Base-by-base conservation (phyloP, 2,888 invertebrate genomes). In the Tiliacea citrago region DNA sequence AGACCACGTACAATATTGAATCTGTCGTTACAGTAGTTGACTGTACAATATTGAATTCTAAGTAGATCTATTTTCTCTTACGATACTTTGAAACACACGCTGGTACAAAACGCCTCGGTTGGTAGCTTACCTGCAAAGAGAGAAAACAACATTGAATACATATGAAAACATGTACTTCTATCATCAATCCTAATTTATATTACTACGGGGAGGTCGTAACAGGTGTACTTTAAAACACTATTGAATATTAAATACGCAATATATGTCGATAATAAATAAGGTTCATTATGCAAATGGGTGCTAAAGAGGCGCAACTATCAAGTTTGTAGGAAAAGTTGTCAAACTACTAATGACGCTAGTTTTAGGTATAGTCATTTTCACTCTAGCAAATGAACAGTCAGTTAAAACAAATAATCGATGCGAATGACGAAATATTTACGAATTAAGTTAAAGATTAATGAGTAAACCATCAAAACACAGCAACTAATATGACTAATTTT, bases 101-200 rank as follows among this genome's bases (percentile, higher is more conserved):
- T 29, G 74, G 68, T 76, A 75, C 49, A 29, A 70, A 57, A 58
- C 63, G 62, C 51, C 62, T 63, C 42, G 18, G 67, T 69, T 45
- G 57, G 51, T 85, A 81, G 73, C 91, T 92, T 92, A 92, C 92
- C 92, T 92, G 92, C 51, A 88, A 92, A 90, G 79, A 90, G 77
- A 90, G 87, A 90, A 89, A 91, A 90, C 49, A 65, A 81, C 61
- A 83, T 83, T 82, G 29, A 85, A 70, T 82, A 82, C 58, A 80
- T 55, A 76, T 79, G 67, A 83, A 86, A 79, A 77, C 69, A 77
- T 55, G 49, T 68, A 68, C 61, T 57, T 71, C 61, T 47, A 75
- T 55, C 62, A 78, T 63, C 61, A 67, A 76, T 62, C 80, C 53
- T 72, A 74, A 75, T 75, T 82, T 69, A 80, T 67, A 77, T 68